Evolutionary conservation across 2,113 vertebrate genomes (phyloP).

Genomic region (Equus przewalskii): DNA sequence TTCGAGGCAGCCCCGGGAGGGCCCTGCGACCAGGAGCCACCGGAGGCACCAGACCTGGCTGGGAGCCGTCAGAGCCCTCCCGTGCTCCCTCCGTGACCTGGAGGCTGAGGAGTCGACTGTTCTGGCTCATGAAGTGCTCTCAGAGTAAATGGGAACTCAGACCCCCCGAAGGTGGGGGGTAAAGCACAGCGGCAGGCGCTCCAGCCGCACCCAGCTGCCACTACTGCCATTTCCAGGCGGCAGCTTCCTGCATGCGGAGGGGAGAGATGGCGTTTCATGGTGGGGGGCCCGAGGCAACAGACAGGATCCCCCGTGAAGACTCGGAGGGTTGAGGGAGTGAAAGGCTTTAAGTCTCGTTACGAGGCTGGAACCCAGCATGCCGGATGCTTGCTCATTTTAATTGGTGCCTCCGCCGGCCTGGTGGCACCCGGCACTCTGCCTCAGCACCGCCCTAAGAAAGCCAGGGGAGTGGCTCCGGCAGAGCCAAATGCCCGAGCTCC

Average conservation of each 20-base stretch:
- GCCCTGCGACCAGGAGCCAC: conserved; percentile 57
- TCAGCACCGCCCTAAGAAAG: conserved; percentile 79
- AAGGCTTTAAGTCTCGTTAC: conserved; percentile 66
- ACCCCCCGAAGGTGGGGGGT: conserved; percentile 79
- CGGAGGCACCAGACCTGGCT: not conserved
- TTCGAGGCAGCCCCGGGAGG: conserved; percentile 48
- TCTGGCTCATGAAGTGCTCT: conserved; percentile 84
- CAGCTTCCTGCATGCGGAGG: conserved; percentile 76
- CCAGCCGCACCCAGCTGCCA: conserved; percentile 87
- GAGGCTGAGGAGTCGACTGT: conserved; percentile 81
- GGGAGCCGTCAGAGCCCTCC: conserved; percentile 62
- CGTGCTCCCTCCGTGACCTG: not conserved
- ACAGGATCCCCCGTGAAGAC: conserved; percentile 82
- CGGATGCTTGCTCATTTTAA: conserved; percentile 85
- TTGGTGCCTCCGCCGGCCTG: conserved; percentile 75
- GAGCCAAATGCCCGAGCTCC: conserved; percentile 69
- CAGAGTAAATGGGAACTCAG: conserved; percentile 80
- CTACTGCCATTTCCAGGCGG: conserved; percentile 71
- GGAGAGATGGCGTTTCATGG: conserved; percentile 84
- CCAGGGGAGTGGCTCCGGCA: conserved; percentile 72
- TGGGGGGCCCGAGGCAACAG: conserved; percentile 85
- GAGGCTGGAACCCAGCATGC: conserved; percentile 81
- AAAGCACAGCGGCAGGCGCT: conserved; percentile 79
- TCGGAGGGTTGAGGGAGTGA: conserved; percentile 76
- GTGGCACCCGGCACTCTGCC: conserved; percentile 73